Conservation (phyloP, 2,113 vertebrate genomes). For the Aplodontia rufa region DNA sequence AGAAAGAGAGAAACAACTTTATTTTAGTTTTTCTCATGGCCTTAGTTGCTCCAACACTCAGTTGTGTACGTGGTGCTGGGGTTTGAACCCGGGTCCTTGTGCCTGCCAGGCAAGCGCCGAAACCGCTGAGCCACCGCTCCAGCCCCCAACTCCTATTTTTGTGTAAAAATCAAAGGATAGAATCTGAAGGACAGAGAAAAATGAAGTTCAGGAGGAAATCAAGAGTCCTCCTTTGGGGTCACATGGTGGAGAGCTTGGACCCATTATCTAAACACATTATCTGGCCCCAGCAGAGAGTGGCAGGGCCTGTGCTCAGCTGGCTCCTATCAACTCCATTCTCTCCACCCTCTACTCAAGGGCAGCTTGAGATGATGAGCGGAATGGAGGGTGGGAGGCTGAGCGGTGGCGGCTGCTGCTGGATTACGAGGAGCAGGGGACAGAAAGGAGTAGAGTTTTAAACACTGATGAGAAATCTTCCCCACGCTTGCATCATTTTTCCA, state of each 20-base stretch:
- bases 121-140: too few species aligned
- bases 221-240: background rate
- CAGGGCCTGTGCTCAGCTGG: background rate
- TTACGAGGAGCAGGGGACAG: background rate
- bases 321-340: background rate
- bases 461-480: background rate
- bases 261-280: background rate
- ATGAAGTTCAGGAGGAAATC: background rate
- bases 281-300: background rate
- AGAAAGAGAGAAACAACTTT: too few species aligned
- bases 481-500: background rate
- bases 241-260: background rate
- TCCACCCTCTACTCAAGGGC: background rate
- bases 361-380: background rate
- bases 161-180: background rate
- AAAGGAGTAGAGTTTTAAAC: background rate
- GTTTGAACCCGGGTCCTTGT: too few species aligned
- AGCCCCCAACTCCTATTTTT: too few species aligned
- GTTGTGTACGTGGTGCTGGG: too few species aligned
- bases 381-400: background rate
- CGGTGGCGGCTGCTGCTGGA: background rate
- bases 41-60: too few species aligned
- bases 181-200: background rate
- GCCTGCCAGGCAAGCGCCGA: too few species aligned
- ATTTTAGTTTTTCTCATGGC: too few species aligned